Conservation (phyloP, 2,113 vertebrate genomes). For the Clinocottus analis region DNA sequence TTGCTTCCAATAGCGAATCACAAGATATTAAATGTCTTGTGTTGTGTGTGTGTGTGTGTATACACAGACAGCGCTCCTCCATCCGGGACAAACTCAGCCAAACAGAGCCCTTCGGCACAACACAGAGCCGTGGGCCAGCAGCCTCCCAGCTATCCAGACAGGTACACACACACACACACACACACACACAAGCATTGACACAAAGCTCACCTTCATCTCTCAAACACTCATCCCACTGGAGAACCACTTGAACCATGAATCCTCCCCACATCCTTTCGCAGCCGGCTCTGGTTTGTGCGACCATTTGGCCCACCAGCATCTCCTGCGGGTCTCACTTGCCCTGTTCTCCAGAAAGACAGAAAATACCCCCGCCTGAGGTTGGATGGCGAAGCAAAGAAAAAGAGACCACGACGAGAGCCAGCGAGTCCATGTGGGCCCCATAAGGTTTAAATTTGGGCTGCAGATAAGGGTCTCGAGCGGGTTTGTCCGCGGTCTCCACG, state of each 20-base stretch:
- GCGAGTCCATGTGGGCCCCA: too few species aligned
- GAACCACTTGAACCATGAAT: conserved; percentile 44
- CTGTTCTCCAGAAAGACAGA: conserved; percentile 45
- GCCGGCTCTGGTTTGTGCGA: conserved; percentile 24
- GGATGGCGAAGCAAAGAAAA: conserved; percentile 34
- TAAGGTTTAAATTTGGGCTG: too few species aligned
- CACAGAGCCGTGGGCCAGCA: conserved; percentile 88
- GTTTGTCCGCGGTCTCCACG: too few species aligned
- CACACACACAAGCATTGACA: conserved; percentile 4
- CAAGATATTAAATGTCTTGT: background rate
- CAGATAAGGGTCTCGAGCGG: too few species aligned
- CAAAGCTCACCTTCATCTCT: conserved; percentile 12
- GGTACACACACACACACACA: conserved; percentile 45
- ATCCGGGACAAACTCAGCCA: conserved; percentile 93
- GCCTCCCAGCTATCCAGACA: conserved; percentile 80
- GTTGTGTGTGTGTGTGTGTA: conserved; percentile 3
- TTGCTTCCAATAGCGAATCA: background rate
- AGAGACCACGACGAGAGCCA: too few species aligned
- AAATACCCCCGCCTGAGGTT: conserved; percentile 36
- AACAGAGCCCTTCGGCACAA: conserved; percentile 92
- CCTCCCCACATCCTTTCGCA: conserved; percentile 29
- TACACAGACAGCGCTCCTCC: conserved; percentile 90
- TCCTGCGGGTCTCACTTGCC: conserved; percentile 9
- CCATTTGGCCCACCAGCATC: conserved; percentile 27
- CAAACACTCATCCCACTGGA: conserved; percentile 15